Evolutionary conservation across 2,113 vertebrate genomes (phyloP).

Genomic region (Oncorhynchus keta): DNA sequence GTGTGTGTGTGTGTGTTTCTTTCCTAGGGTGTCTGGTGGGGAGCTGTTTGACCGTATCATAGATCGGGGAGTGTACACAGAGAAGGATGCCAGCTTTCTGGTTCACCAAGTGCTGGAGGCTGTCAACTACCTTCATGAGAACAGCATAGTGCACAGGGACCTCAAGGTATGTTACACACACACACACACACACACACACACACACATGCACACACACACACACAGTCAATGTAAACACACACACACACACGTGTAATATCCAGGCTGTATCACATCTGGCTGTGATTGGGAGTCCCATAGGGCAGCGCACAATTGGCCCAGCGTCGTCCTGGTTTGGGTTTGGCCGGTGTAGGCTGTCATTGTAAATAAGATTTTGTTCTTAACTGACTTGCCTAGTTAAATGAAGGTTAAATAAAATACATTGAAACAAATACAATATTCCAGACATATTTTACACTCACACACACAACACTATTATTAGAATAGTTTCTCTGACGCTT

Average conservation of each 20-base stretch:
- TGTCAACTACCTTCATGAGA: conserved; percentile 89
- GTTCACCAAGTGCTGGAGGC: conserved; percentile 90
- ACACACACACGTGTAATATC: not conserved
- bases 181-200: not conserved
- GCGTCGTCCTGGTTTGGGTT: too few species aligned
- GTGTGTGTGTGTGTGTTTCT: conserved; percentile 16
- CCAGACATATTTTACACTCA: too few species aligned
- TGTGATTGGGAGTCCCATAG: too few species aligned
- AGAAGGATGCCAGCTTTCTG: conserved; percentile 89
- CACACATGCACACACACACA: not conserved
- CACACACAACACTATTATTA: not conserved
- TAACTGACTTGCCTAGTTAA: too few species aligned
- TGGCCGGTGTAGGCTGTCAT: too few species aligned
- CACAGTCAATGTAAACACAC: too few species aligned
- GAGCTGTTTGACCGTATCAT: conserved; percentile 94
- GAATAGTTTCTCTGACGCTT: not conserved
- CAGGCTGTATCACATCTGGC: not conserved
- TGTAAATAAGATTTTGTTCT: too few species aligned
- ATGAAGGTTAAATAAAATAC: too few species aligned
- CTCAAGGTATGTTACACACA: conserved; percentile 78
- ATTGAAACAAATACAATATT: too few species aligned
- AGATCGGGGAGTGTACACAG: conserved; percentile 88
- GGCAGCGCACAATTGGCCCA: too few species aligned
- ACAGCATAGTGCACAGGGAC: conserved; percentile 91
- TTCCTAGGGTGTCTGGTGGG: conserved; percentile 86